These are phyloP conservation scores for Heteromurus nitidus DNA, from an alignment of 2,888 invertebrate genomes.

Conservation along the genomic window DNA sequence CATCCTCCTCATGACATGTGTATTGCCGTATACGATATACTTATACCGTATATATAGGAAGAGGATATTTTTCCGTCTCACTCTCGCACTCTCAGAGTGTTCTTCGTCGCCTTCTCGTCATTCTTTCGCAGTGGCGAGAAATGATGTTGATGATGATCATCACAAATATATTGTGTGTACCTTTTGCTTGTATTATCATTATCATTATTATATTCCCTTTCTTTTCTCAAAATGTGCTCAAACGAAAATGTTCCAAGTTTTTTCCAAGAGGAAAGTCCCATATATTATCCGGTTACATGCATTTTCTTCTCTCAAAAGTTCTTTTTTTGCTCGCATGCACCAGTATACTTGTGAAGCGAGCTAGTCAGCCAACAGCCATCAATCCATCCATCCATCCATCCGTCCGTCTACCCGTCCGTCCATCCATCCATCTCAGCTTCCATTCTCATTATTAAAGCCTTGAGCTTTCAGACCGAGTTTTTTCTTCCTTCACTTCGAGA, in stretches of 20 bases:
- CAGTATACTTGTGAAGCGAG: slow-evolving; percentile 44
- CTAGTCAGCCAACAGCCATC: slow-evolving; percentile 63
- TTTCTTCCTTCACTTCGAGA: neutral
- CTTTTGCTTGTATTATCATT: slow-evolving; percentile 34
- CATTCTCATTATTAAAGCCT: slow-evolving; percentile 65
- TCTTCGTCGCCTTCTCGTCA: slow-evolving; percentile 22
- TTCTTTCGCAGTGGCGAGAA: slow-evolving; percentile 43
- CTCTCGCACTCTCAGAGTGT: slow-evolving; percentile 6
- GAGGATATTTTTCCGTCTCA: slow-evolving; percentile 31
- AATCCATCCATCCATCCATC: slow-evolving; percentile 63
- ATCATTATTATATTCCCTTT: slow-evolving; percentile 38
- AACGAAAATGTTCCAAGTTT: slow-evolving; percentile 34
- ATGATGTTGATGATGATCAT: slow-evolving; percentile 52
- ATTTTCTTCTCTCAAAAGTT: slow-evolving; percentile 25
- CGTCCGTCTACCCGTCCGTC: slow-evolving; percentile 55
- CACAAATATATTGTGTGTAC: slow-evolving; percentile 37
- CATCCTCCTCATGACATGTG: slow-evolving; percentile 45
- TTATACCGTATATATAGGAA: slow-evolving; percentile 1
- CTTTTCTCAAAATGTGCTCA: slow-evolving; percentile 12
- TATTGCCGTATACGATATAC: slow-evolving; percentile 30
- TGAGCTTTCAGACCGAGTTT: slow-evolving; percentile 51
- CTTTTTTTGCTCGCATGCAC: too few species aligned
- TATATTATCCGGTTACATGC: slow-evolving; percentile 53
- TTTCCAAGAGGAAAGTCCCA: slow-evolving; percentile 52
- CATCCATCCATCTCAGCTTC: slow-evolving; percentile 57